Base-by-base conservation (phyloP, 2,797 vertebrate genomes). In the Sebastes oblongus region DNA sequence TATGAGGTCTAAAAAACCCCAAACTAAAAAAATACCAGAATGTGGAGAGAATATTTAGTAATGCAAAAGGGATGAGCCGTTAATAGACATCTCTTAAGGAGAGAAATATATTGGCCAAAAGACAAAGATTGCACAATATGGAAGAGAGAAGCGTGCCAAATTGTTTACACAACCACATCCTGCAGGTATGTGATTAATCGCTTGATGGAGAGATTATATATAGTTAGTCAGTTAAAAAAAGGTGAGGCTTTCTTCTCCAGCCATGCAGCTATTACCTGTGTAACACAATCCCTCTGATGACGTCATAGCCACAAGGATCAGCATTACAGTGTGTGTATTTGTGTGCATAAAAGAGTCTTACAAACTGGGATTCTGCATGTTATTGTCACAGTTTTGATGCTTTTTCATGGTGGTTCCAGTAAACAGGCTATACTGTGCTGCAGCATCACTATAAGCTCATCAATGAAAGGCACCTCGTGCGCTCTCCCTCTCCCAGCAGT, bases 381-480 rank as follows among this genome's bases (percentile, higher is more conserved):
- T 46, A 50, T 82, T 66, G 76, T 67, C 34, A 60, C 55, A 50
- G 25, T 20, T 66, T n/a, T 58, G 24, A 66, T 78, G 25, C 11
- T 50, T 50, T 18, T 18, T n/a, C 70, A 24, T 13, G 66, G 55
- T 22, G 3, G 3, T 27, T 78, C 32, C 46, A 61, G 55, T 75
- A 58, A 81, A 66, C 50, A 10, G 50, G 1, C 50, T 56, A 16
- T 42, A 66, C 50, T 22, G 83, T 27, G 60, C 10, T 66, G 83
- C 20, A 42, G 54, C 62, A 81, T 80, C 84, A 68, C 81, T 50
- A 46, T 78, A n/a, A 74, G 27, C 61, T 90, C 83, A 89, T 95
- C 91, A 94, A 94, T 94, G 93, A 89, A 87, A 65, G 46, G 39
- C 85, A 59, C 85, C 79, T 86, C 86, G 62, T 66, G 82, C 25